Evolutionary conservation across 2,113 vertebrate species (phyloP), one percentile per base, ranked within the genome.

Genomic region (Chloropsis hardwickii): DNA sequence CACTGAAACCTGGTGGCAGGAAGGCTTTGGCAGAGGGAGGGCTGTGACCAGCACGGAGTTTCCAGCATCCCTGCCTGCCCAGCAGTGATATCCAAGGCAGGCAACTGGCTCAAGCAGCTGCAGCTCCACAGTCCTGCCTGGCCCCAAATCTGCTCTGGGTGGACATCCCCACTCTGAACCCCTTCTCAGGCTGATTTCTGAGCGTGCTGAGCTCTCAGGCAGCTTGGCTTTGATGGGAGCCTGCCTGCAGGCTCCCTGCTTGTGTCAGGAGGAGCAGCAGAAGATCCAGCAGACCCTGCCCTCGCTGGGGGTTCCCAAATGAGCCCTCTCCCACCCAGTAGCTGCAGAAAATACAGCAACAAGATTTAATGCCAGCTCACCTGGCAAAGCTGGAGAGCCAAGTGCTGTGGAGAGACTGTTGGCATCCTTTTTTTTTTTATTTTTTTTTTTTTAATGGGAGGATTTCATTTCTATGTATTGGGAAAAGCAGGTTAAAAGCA

Each of bases 281-380:
- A 39, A 45, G 27, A 9, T 3, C 3, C 47, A 22, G 23, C 39
- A 28, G 22, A 17, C 0, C 12, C 54, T 22, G 21, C n/a, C 82
- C 37, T 21, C 31, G 1, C 12, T 1, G 1, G 5, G 1, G 0
- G 15, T 57, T 45, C 58, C 72, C 35, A 35, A 1, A 0, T 1
- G 14, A 69, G 22, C 35, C 7, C 28, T 47, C 1, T 2, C 42
- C 28, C 27, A 14, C 29, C 15, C 29, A 4, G 28, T 2, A 51
- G 12, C 37, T 4, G 2, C n/a, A 77, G 64, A 61, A 88, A 70
- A n/a, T 2, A 14, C 47, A 57, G 17, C 8, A 8, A 1, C 11
- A 22, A 17, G 22, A 7, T 72, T 37, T 42, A 23, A 27, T 9
- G 21, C 7, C 27, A 65, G 23, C 7, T 53, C 35, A 17, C 17